Conservation (phyloP, 2,888 invertebrate species). For the Drosophila recens region DNA sequence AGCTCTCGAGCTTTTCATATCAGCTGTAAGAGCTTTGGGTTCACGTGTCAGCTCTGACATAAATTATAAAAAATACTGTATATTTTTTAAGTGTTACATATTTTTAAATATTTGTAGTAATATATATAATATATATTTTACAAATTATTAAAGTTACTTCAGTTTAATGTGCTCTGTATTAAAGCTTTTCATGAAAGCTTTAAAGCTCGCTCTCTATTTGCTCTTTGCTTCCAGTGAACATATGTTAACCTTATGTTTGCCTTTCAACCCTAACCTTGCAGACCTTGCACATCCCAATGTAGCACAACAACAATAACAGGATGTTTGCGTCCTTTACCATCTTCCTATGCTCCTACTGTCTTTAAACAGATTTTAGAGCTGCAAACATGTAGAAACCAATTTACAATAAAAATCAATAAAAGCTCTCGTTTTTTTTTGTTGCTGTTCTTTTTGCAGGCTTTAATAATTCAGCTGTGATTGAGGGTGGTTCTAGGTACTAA, state of each 20-base stretch:
- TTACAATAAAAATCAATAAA: conserved; percentile 67
- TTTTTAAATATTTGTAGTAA: not conserved
- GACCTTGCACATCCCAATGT: conserved; percentile 57
- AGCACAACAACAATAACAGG: conserved; percentile 32
- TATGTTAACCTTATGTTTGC: conserved; percentile 59
- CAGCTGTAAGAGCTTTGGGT: conserved; percentile 48
- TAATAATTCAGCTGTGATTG: conserved; percentile 62
- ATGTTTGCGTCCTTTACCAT: conserved; percentile 28
- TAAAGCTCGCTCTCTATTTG: conserved; percentile 28
- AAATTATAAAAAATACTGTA: not conserved
- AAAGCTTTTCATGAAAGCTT: conserved; percentile 38
- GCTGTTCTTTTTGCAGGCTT: conserved; percentile 50
- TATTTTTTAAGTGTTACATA: not conserved
- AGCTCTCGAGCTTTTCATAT: conserved; percentile 53
- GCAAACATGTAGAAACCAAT: conserved; percentile 32
- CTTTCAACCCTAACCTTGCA: conserved; percentile 78
- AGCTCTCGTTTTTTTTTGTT: conserved; percentile 50
- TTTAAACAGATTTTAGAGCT: conserved; percentile 52
- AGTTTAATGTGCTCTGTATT: not conserved
- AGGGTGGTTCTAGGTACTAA: conserved; percentile 28
- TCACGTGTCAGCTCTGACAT: not conserved
- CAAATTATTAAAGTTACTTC: not conserved
- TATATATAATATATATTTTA: too few species aligned
- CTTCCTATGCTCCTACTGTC: conserved; percentile 16
- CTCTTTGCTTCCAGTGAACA: conserved; percentile 56